phyloP scores from a whole-genome alignment of 2,888 invertebrate species.

The Crocallis elinguaria region DNA sequence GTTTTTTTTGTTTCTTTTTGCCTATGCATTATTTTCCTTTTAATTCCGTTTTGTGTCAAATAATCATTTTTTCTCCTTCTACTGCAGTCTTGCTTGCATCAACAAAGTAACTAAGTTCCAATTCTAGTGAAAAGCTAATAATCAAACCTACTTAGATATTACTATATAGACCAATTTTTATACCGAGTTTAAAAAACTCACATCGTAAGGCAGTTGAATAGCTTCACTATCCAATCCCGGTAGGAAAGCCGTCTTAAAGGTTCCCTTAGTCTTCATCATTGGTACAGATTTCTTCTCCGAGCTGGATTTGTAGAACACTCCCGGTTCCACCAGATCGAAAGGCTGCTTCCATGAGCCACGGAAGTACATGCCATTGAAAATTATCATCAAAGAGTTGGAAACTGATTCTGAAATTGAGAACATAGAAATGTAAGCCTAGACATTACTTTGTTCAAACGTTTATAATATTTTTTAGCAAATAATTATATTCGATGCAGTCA shows the following conservation, averaged over 20 bases:
- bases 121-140: no score
- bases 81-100: no score
- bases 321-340: constrained; percentile 83
- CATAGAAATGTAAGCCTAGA: neutral
- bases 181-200: constrained; percentile 58
- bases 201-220: constrained; percentile 90
- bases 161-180: no score
- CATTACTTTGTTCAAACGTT: no score
- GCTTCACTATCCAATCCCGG: constrained; percentile 87
- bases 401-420: constrained; percentile 56
- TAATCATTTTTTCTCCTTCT: no score
- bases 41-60: no score
- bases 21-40: no score
- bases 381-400: constrained; percentile 86
- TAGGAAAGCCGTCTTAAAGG: constrained; percentile 86
- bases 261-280: constrained; percentile 88
- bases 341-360: constrained; percentile 90
- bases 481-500: no score
- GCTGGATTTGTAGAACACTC: constrained; percentile 87
- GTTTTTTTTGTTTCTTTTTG: no score
- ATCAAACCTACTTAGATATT: no score
- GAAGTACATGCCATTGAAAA: constrained; percentile 92
- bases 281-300: constrained; percentile 85
- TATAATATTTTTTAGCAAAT: no score
- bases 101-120: no score